Evolutionary conservation across 1,140 invertebrate genomes (phyloP).

Genomic region (Rhizoglyphus robini): DNA sequence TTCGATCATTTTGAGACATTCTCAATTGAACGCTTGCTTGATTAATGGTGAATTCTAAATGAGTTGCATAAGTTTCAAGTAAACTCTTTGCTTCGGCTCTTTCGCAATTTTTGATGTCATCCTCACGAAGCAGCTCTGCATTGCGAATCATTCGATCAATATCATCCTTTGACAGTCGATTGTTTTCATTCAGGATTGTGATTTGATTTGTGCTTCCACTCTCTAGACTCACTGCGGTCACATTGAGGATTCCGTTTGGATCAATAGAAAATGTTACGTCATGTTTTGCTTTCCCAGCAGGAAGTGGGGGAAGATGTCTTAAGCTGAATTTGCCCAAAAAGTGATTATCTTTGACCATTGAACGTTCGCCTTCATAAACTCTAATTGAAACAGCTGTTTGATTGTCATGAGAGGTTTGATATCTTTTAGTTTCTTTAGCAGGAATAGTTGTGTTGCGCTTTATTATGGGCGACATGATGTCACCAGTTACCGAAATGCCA

Average conservation of each 20-base stretch:
- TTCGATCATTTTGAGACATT: slow-evolving; percentile 76
- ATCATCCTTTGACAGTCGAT: too few relatives aligned
- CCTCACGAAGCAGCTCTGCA: slow-evolving; percentile 92
- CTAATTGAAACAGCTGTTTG: slow-evolving; percentile 82
- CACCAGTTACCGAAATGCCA: too few relatives aligned
- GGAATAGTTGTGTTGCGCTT: too few relatives aligned
- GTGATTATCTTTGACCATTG: slow-evolving; percentile 47
- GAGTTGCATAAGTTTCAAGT: slow-evolving; percentile 47
- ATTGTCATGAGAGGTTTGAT: slow-evolving; percentile 92
- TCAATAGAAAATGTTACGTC: too few relatives aligned
- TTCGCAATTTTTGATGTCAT: slow-evolving; percentile 61
- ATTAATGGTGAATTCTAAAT: slow-evolving; percentile 52
- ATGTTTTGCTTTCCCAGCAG: slow-evolving; percentile 45
- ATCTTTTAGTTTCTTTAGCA: slow-evolving; percentile 86
- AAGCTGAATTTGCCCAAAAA: slow-evolving; percentile 46
- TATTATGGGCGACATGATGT: too few relatives aligned
- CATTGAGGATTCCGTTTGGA: slow-evolving; percentile 39
- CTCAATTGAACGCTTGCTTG: slow-evolving; percentile 42
- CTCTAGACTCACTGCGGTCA: slow-evolving; percentile 45
- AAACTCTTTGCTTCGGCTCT: slow-evolving; percentile 51
- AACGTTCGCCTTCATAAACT: slow-evolving; percentile 47
- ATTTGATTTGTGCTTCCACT: slow-evolving; percentile 95
- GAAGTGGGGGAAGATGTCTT: slow-evolving; percentile 45
- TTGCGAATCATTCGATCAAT: slow-evolving; percentile 93
- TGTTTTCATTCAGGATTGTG: too few relatives aligned